phyloP scores from a whole-genome alignment of 2,113 vertebrate species.

The Hystrix brachyura region DNA sequence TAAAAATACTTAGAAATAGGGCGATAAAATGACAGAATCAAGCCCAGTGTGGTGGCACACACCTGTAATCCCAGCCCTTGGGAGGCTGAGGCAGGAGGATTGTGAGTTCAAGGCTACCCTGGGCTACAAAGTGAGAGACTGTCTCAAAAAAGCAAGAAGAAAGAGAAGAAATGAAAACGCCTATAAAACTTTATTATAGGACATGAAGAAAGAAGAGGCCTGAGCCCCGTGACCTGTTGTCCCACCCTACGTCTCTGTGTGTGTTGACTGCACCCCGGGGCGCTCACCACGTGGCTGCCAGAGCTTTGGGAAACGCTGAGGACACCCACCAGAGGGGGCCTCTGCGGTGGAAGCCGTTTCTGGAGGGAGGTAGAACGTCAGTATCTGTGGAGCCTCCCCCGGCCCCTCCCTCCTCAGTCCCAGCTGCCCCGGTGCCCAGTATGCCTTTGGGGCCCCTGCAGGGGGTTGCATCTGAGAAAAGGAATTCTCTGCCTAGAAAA shows the following conservation, averaged over 20 bases:
- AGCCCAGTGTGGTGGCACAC: background rate
- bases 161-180: background rate
- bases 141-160: background rate
- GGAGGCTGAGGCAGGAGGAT: background rate
- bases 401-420: background rate
- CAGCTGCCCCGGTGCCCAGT: background rate
- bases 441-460: background rate
- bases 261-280: too few relatives aligned
- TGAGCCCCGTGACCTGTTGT: background rate
- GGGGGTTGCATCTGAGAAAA: background rate
- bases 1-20: background rate
- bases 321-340: background rate
- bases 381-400: background rate
- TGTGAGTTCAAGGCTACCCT: background rate
- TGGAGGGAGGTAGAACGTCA: background rate
- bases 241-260: fast-evolving
- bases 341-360: background rate
- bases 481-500: background rate
- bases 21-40: background rate
- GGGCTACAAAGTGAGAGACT: background rate
- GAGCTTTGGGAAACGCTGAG: background rate
- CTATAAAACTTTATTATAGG: background rate
- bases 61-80: background rate
- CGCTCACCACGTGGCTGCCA: background rate
- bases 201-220: background rate